Evolutionary conservation across 2,113 vertebrate genomes (phyloP), one percentile per base, ranked within the genome.

Genomic region (Clarias gariepinus): DNA sequence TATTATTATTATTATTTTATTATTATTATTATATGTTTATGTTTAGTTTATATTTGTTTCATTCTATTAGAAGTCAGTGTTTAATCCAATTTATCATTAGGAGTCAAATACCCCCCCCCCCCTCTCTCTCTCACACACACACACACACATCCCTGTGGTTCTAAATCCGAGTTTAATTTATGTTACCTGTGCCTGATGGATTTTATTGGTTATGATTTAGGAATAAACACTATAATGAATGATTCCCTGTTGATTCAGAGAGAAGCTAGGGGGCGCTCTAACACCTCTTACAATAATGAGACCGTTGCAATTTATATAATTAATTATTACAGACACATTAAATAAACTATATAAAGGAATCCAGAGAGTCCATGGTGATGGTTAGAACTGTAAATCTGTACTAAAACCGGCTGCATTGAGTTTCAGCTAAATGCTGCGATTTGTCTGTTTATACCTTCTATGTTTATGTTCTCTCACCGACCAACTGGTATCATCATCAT

Each of bases 201-300:
- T 11, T 68, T 66, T 28, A 28, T 64, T 28, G 30, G 4, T 68
- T 23, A 1, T 23, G 21, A 36, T 13, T 15, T 16, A n/a, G 13
- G 1, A 64, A 25, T 66, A 11, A 77, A 77, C 55, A 55, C n/a
- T n/a, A 6, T 7, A 16, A 23, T 15, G 47, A 53, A 28, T 53
- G 8, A 77, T n/a, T 55, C n/a, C 18, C 0, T 19, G 74, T 73
- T 83, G 78, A 68, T 23, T 3, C 47, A 16, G 57, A 61, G 25
- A 69, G 82, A 86, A 85, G 81, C 88, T 86, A 89, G 91, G 88
- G 87, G 91, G 91, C 91, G 91, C 91, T 89, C 86, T 90, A 83
- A 79, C 60, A 61, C 90, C 86, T 90, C 76, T n/a, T 60, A 89
- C 74, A 25, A 73, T 23, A 28, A 18, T n/a, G 19, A 36, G 57